Conservation (phyloP, 1,140 invertebrate species). For the Drosophila baimaii region DNA sequence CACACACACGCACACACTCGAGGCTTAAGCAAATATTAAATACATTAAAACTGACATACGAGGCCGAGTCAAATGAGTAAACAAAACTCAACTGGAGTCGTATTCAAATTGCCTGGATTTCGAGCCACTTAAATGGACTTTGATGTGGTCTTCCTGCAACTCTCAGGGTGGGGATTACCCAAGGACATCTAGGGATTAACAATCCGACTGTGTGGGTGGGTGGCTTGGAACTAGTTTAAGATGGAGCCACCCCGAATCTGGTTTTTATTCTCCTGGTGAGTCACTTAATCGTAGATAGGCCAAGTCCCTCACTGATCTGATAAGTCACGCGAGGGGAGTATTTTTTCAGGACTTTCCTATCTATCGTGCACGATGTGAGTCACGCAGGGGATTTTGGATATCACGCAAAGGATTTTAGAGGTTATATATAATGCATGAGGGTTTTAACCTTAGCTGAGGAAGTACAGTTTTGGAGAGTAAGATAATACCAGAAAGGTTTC, state of each 20-base stretch:
- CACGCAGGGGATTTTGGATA: neutral
- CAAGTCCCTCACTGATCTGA: constrained; percentile 22
- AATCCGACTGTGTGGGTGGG: neutral
- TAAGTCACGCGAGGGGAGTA: constrained; percentile 20
- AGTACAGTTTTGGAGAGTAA: neutral
- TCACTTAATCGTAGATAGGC: constrained; percentile 32
- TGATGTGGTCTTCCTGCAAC: constrained; percentile 56
- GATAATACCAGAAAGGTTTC: neutral
- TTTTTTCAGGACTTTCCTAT: neutral
- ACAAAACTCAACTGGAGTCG: constrained; percentile 36
- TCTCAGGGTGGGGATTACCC: constrained; percentile 29
- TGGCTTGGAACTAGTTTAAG: constrained; percentile 2
- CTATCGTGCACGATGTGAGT: neutral
- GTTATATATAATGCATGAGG: neutral
- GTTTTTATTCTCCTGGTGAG: constrained; percentile 13
- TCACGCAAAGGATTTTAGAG: constrained; percentile 10
- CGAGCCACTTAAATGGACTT: constrained; percentile 58
- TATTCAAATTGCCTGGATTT: constrained; percentile 69
- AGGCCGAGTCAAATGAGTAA: constrained; percentile 61
- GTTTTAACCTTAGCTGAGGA: neutral
- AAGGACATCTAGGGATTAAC: constrained; percentile 41
- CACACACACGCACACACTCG: constrained; percentile 5
- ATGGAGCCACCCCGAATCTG: neutral
- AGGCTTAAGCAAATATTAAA: constrained; percentile 79
- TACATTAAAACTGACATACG: constrained; percentile 76